Conservation (phyloP, 2,888 invertebrate genomes). For the Metopia argyrocephala region DNA sequence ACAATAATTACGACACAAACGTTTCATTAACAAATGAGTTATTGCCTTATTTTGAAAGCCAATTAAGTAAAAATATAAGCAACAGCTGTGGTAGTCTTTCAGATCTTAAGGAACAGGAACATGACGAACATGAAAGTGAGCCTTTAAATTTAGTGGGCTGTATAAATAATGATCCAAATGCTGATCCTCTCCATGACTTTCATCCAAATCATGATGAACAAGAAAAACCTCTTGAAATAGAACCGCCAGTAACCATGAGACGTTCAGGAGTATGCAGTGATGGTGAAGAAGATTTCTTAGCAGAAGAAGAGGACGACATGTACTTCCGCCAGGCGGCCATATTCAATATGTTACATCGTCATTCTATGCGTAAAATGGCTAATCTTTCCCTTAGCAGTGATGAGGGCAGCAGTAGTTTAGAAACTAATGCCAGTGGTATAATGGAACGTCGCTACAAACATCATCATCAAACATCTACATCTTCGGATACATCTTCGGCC, state of each 20-base stretch:
- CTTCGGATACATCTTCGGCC: constrained; percentile 71
- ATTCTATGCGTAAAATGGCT: constrained; percentile 75
- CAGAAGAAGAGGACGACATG: constrained; percentile 74
- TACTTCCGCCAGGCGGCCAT: constrained; percentile 77
- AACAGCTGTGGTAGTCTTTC: constrained; percentile 73
- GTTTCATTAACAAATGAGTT: constrained; percentile 76
- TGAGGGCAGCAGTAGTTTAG: constrained; percentile 71
- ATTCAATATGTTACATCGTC: constrained; percentile 76
- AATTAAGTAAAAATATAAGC: constrained; percentile 75
- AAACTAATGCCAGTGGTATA: constrained; percentile 59
- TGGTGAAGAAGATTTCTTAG: constrained; percentile 74
- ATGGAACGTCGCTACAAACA: constrained; percentile 68
- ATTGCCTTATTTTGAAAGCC: constrained; percentile 78
- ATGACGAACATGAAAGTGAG: constrained; percentile 65
- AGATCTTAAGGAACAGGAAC: constrained; percentile 69
- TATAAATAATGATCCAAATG: constrained; percentile 74
- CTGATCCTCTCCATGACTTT: constrained; percentile 71
- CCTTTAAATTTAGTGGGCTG: constrained; percentile 73
- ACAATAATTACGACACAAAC: constrained; percentile 73
- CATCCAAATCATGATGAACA: constrained; percentile 37
- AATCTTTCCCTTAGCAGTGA: constrained; percentile 71
- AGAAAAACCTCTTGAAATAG: constrained; percentile 12
- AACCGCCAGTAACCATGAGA: constrained; percentile 66
- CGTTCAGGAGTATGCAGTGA: constrained; percentile 73
- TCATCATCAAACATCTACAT: constrained; percentile 73